A percentile compares a stretch with the other conserved stretches of the same genome.
These are phyloP conservation scores for Lamellibrachia columna DNA, from an alignment of 2,888 invertebrate genomes.

Conservation along the genomic window DNA sequence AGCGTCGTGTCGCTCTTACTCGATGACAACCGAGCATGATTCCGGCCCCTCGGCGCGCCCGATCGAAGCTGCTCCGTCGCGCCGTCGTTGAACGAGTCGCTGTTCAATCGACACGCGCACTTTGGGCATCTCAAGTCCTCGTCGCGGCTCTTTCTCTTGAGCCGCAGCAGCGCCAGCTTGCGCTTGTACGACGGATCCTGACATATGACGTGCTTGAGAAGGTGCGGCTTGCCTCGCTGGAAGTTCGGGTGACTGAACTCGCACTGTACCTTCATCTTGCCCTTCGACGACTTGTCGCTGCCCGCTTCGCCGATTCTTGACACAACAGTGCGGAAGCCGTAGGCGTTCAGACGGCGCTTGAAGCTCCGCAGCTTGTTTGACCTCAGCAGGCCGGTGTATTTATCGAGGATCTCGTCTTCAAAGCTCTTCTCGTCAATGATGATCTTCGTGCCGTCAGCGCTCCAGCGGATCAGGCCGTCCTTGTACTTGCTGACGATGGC, in stretches of 20 bases:
- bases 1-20: background rate
- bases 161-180: constrained; percentile 12
- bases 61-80: background rate
- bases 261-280: constrained; percentile 1
- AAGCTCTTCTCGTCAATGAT: constrained; percentile 16
- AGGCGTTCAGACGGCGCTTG: background rate
- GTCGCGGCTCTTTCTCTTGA: background rate
- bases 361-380: constrained; percentile 9
- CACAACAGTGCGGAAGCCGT: background rate
- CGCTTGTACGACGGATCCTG: constrained; percentile 8
- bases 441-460: constrained; percentile 1
- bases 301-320: background rate
- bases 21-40: background rate
- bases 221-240: constrained; percentile 3
- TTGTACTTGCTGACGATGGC: constrained; percentile 6
- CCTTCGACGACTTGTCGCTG: background rate
- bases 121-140: background rate
- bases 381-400: background rate
- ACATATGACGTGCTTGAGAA: background rate
- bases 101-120: background rate
- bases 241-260: constrained; percentile 4
- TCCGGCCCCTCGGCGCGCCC: background rate
- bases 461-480: background rate
- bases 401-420: background rate
- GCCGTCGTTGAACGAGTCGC: background rate